phyloP scores from a whole-genome alignment of 2,797 vertebrate genomes.

The Margarornis squamiger region DNA sequence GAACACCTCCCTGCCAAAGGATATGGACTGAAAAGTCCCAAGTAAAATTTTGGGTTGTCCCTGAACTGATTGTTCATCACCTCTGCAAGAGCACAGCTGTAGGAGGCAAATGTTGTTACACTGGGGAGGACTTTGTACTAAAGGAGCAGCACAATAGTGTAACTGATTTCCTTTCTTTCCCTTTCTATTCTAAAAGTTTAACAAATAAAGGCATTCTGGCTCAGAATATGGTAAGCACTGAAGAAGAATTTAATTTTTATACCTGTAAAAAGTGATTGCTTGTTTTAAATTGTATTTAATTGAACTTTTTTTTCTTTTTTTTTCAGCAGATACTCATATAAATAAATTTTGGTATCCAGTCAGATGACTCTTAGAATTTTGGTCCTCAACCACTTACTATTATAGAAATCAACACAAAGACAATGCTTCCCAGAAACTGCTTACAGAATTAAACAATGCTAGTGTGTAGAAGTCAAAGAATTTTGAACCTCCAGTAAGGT shows the following conservation, averaged over 20 bases:
- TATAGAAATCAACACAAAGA: background rate
- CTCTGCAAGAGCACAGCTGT: background rate
- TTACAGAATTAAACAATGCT: background rate
- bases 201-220: background rate
- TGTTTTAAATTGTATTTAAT: background rate
- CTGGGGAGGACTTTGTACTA: background rate
- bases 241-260: background rate
- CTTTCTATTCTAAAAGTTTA: background rate
- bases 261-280: background rate
- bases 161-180: background rate
- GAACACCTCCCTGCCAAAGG: fast-evolving
- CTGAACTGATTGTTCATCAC: background rate
- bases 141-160: fast-evolving
- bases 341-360: background rate
- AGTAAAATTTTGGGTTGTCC: background rate
- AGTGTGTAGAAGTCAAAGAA: background rate
- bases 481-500: background rate
- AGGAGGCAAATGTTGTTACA: background rate
- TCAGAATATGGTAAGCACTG: background rate
- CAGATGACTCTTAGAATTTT: background rate
- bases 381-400: background rate
- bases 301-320: background rate
- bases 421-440: background rate
- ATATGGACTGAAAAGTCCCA: background rate
- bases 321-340: background rate